Evolutionary conservation across 2,797 vertebrate genomes (phyloP), one percentile per base, ranked within the genome.

Genomic region (Cyclura pinguis): DNA sequence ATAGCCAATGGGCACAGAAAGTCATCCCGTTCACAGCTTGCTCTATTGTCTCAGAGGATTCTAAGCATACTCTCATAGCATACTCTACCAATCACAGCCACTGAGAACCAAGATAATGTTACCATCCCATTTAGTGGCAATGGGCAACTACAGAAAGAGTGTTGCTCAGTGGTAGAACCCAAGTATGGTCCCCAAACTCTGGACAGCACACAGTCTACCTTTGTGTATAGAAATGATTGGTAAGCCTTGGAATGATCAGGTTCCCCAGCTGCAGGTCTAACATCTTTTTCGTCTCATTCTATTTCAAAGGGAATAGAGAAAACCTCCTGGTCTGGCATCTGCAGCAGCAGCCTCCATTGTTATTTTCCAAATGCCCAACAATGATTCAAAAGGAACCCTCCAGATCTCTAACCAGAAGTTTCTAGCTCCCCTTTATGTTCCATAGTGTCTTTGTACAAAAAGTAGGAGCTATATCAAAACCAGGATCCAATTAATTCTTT

Each of bases 401-500:
- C 38, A 78, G 47, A 16, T 20, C 3, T 12, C 38, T 14, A 14
- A 13, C 1, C 18, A 1, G 4, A 59, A 50, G 6, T n/a, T 3
- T 47, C 2, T 59, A 14, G 32, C 64, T 47, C 29, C 1, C 4
- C 9, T 62, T 6, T 62, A n/a, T 14, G 8, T 16, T 1, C 6
- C 35, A n/a, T 24, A 24, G 13, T 47, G 47, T 27, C 7, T 64
- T 73, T n/a, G 10, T 72, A 38, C 27, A 16, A 47, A 47, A 89
- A 92, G 90, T 18, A 84, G 92, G 69, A 47, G 38, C 12, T 89
- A 52, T 74, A 89, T 93, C 90, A 89, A 93, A 87, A 27, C 0
- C 91, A 3, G 5, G 24, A 1, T 59, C 3, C 47, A 42, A 81
- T 85, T 84, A 89, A 88, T 90, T 93, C 67, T 77, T 84, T 27